Percentiles rank a stretch among this genome's conserved stretches.
These are phyloP conservation scores for Rhabditophanes sp. DNA, from an alignment of 2,888 invertebrate genomes.

Conservation along the genomic window DNA sequence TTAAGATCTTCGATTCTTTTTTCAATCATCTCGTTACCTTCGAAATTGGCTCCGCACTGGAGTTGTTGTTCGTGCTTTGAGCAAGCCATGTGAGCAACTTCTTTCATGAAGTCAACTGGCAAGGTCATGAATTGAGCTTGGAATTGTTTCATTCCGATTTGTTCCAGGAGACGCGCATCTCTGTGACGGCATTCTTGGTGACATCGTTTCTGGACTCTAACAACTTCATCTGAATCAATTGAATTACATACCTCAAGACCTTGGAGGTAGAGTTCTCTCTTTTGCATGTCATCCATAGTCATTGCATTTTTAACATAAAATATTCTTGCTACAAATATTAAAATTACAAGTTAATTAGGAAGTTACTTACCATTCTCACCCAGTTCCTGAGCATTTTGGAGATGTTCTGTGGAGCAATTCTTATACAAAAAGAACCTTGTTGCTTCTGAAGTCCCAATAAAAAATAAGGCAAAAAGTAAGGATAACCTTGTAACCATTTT, in stretches of 20 bases:
- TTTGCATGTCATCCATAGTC: too few relatives aligned
- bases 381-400: too few relatives aligned
- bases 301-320: too few relatives aligned
- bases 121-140: slow-evolving; percentile 16
- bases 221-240: slow-evolving; percentile 1
- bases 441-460: too few relatives aligned
- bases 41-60: slow-evolving; percentile 16
- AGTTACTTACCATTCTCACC: too few relatives aligned
- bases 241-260: slow-evolving; percentile 2
- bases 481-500: too few relatives aligned
- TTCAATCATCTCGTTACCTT: slow-evolving; percentile 13
- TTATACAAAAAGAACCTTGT: too few relatives aligned
- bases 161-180: slow-evolving; percentile 12
- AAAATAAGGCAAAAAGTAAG: too few relatives aligned
- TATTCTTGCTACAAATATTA: too few relatives aligned
- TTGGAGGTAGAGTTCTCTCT: slow-evolving; percentile 1
- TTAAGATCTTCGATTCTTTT: slow-evolving; percentile 13
- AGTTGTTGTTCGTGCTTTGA: slow-evolving; percentile 20
- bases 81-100: slow-evolving; percentile 11
- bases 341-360: too few relatives aligned
- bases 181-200: slow-evolving; percentile 4
- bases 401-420: too few relatives aligned
- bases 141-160: slow-evolving; percentile 14
- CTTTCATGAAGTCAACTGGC: slow-evolving; percentile 7
- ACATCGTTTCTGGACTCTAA: slow-evolving; percentile 1